Percentiles rank a stretch among this genome's conserved stretches.
These are phyloP conservation scores for Halictus ligatus DNA, from an alignment of 2,888 invertebrate species.

Conservation along the genomic window DNA sequence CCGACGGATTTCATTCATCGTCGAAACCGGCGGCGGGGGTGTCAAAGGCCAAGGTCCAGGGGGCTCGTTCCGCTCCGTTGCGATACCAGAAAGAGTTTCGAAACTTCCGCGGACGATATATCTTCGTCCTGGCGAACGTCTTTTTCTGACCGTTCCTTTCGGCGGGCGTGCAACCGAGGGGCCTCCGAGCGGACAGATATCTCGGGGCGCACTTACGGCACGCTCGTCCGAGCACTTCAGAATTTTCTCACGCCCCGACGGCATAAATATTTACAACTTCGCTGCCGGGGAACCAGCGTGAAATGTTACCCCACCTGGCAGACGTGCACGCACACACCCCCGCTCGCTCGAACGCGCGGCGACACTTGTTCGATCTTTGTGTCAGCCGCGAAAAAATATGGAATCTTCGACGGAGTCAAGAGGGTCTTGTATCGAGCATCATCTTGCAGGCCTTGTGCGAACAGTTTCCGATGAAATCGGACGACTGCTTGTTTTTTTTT, in stretches of 20 bases:
- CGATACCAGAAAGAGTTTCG: conserved; percentile 8
- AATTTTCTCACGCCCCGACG: conserved; percentile 74
- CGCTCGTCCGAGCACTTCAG: conserved; percentile 59
- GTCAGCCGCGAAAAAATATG: not conserved
- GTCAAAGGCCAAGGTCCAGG: conserved; percentile 51
- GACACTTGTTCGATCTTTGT: not conserved
- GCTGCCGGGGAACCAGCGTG: conserved; percentile 61
- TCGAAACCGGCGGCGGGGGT: not conserved
- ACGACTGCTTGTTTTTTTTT: no score
- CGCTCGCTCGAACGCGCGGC: not conserved
- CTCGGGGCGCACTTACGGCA: conserved; percentile 50
- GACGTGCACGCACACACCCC: not conserved
- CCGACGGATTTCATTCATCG: conserved; percentile 49
- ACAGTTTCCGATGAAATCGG: not conserved
- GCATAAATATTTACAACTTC: conserved; percentile 77
- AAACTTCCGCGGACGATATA: conserved; percentile 49
- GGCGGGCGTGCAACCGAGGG: not conserved
- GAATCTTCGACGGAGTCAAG: not conserved
- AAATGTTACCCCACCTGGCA: conserved; percentile 32
- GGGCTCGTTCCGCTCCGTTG: conserved; percentile 37
- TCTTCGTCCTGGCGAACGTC: conserved; percentile 41
- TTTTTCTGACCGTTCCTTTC: conserved; percentile 29
- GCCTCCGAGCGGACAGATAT: conserved; percentile 19
- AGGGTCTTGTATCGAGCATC: not conserved
- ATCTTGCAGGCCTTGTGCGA: not conserved